Evolutionary conservation across 2,113 vertebrate species (phyloP).

Genomic region (Rallus limicola): DNA sequence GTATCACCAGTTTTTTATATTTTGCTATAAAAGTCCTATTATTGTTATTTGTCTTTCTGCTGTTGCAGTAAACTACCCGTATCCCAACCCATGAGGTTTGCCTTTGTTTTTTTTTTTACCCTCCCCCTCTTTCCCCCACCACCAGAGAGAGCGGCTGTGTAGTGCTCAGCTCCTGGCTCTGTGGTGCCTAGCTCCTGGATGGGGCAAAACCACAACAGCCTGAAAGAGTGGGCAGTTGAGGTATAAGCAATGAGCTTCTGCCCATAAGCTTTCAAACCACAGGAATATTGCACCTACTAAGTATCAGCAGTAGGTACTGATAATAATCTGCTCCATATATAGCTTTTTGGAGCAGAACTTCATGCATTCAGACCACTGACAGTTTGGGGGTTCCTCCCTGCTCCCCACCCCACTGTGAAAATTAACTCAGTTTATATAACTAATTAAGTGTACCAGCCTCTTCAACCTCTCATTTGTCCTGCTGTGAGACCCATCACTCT

Average conservation of each 20-base stretch:
- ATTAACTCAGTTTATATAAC: not conserved
- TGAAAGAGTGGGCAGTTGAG: not conserved
- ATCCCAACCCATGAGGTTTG: no score
- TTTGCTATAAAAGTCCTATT: no score
- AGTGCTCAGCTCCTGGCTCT: no score
- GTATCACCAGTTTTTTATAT: no score
- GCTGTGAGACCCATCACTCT: not conserved
- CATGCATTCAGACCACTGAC: not conserved
- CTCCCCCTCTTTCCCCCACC: no score
- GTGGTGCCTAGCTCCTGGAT: no score
- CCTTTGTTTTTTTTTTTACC: no score
- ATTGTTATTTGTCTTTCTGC: no score
- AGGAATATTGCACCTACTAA: not conserved
- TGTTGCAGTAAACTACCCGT: no score
- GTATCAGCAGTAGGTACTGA: not conserved
- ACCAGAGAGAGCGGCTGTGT: no score
- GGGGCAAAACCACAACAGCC: no score
- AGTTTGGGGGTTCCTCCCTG: not conserved
- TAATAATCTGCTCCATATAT: not conserved
- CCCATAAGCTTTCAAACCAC: not conserved
- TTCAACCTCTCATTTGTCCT: not conserved
- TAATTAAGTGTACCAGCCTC: not conserved
- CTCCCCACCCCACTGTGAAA: not conserved
- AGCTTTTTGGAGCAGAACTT: not conserved
- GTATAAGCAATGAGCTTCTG: not conserved